Percentiles rank a stretch among this genome's conserved stretches.
phyloP scores from a whole-genome alignment of 1,140 invertebrate species.

The Monomorium pharaonis region DNA sequence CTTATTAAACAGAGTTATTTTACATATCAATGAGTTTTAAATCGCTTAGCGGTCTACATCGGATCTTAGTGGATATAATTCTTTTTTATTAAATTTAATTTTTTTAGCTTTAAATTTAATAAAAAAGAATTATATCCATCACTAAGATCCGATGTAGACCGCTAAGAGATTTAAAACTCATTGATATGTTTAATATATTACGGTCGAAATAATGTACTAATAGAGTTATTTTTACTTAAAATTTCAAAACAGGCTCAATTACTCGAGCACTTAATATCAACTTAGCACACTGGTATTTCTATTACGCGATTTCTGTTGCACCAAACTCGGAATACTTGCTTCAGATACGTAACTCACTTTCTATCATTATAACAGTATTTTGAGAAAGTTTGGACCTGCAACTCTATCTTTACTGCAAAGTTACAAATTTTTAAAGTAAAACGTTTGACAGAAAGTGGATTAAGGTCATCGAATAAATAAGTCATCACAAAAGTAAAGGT shows the following conservation, averaged over 20 bases:
- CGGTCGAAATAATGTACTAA: too few species aligned
- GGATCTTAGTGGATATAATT: too few species aligned
- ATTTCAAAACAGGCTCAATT: background rate
- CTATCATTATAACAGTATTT: conserved; percentile 22
- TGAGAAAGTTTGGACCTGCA: background rate
- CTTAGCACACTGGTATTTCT: background rate
- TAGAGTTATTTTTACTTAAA: background rate
- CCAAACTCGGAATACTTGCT: background rate
- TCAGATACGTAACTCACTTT: conserved; percentile 44
- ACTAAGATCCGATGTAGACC: too few species aligned
- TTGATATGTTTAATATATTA: too few species aligned
- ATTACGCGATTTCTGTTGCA: background rate
- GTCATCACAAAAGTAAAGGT: background rate
- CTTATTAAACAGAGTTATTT: background rate
- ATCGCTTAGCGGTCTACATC: too few species aligned
- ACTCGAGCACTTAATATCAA: background rate
- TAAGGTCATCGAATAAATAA: background rate
- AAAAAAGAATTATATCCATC: too few species aligned
- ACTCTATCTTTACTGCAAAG: background rate
- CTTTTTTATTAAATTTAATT: too few species aligned
- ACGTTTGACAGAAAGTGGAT: background rate
- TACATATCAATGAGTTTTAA: too few species aligned
- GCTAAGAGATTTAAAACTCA: too few species aligned
- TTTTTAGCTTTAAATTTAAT: too few species aligned
- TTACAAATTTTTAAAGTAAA: background rate